phyloP scores from a whole-genome alignment of 2,888 invertebrate species.

The Mesorhabditis sp. region DNA sequence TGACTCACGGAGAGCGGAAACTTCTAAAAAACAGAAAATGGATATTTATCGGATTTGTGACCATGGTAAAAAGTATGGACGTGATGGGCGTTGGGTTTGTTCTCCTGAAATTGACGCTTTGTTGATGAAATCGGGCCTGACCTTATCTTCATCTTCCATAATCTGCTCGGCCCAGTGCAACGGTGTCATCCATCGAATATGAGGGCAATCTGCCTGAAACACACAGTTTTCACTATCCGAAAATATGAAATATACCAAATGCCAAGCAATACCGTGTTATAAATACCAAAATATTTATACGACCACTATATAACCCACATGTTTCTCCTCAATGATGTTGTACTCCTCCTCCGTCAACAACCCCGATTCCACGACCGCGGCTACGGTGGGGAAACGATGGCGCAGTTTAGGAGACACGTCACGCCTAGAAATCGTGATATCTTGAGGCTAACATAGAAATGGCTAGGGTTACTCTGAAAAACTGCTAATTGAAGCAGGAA shows the following conservation, averaged over 20 bases:
- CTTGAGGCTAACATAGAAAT: neutral
- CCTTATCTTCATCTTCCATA: slow-evolving; percentile 27
- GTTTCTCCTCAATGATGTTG: slow-evolving; percentile 52
- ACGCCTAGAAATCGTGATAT: slow-evolving; percentile 20
- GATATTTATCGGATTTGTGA: neutral
- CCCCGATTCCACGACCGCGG: slow-evolving; percentile 61
- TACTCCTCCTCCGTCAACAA: slow-evolving; percentile 60
- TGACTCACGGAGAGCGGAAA: slow-evolving; percentile 26
- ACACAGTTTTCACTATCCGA: neutral
- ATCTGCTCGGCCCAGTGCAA: slow-evolving; percentile 46
- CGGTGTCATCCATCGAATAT: slow-evolving; percentile 44
- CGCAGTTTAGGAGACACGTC: slow-evolving; percentile 40
- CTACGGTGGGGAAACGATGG: slow-evolving; percentile 58
- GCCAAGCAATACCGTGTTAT: no score
- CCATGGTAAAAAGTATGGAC: slow-evolving; percentile 4
- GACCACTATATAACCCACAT: slow-evolving; percentile 15
- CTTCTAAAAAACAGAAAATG: slow-evolving; percentile 19
- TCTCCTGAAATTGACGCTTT: slow-evolving; percentile 12
- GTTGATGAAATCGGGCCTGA: neutral
- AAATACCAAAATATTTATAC: no score
- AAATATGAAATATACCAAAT: no score
- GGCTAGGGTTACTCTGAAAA: neutral
- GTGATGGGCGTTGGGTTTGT: slow-evolving; percentile 31
- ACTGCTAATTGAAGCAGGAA: no score
- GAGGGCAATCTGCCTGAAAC: slow-evolving; percentile 35